phyloP scores from a whole-genome alignment of 1,140 invertebrate genomes.

The Antheraea mylitta region DNA sequence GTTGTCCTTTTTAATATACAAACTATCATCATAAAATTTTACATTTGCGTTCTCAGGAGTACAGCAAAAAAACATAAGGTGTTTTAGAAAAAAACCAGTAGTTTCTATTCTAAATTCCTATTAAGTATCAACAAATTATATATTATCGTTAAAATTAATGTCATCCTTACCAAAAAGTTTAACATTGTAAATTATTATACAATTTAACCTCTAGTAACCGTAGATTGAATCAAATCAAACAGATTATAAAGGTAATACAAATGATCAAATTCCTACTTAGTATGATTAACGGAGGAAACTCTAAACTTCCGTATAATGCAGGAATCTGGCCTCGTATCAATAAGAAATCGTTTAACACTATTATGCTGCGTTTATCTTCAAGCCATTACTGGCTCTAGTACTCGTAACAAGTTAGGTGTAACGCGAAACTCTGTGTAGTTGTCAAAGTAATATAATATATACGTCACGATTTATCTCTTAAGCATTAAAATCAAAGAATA shows the following conservation, averaged over 20 bases:
- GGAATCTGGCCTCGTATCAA: slow-evolving; percentile 31
- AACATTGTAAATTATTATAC: background rate
- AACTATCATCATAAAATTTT: too few species aligned
- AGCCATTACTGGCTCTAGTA: slow-evolving; percentile 5
- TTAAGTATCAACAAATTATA: too few species aligned
- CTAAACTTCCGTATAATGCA: slow-evolving; percentile 43
- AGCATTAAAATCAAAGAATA: too few species aligned
- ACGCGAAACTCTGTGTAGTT: background rate
- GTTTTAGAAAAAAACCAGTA: too few species aligned
- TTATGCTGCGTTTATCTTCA: slow-evolving; percentile 20
- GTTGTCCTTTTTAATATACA: too few species aligned
- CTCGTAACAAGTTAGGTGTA: background rate
- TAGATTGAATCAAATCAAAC: slow-evolving; percentile 14
- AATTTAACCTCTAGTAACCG: background rate
- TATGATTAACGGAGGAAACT: slow-evolving; percentile 55
- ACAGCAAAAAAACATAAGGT: too few species aligned
- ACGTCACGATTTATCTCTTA: too few species aligned
- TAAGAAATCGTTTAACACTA: slow-evolving; percentile 46
- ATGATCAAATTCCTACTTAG: slow-evolving; percentile 38
- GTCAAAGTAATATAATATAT: too few species aligned
- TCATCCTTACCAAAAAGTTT: background rate
- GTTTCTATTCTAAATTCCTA: too few species aligned
- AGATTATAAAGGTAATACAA: slow-evolving; percentile 27
- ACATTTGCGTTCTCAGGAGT: too few species aligned
- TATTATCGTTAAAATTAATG: too few species aligned